Conservation (phyloP, 2,113 vertebrate species). For the Spea multiplicata region DNA sequence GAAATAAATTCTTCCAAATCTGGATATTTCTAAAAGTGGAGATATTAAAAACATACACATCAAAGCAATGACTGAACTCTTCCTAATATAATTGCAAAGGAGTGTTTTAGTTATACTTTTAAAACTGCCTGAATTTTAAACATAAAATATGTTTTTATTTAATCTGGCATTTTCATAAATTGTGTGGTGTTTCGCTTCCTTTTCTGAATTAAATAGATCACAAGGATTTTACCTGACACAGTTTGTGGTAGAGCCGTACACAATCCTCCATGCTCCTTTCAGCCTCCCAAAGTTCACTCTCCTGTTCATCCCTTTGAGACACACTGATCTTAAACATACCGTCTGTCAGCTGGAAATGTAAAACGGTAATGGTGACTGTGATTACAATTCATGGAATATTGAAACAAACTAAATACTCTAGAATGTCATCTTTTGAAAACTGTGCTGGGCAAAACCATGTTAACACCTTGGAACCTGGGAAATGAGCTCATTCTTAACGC, state of each 20-base stretch:
- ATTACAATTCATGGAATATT: no score
- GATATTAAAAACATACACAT: not conserved
- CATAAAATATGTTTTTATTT: not conserved
- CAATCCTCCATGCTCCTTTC: conserved; percentile 49
- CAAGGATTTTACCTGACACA: not conserved
- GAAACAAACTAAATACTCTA: no score
- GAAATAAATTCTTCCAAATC: not conserved
- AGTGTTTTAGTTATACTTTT: not conserved
- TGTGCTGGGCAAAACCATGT: no score
- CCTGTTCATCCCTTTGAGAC: not conserved
- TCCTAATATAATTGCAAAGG: no score
- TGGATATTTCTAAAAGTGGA: not conserved
- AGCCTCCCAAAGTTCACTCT: not conserved
- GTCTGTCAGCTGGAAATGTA: not conserved
- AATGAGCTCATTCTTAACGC: no score
- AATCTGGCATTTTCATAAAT: not conserved
- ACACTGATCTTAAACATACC: conserved; percentile 10
- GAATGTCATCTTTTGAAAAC: no score
- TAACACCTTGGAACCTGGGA: no score
- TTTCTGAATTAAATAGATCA: no score
- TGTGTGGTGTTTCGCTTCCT: no score
- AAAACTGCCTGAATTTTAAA: no score
- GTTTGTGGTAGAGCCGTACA: not conserved
- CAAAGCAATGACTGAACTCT: no score
- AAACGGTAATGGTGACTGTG: not conserved